phyloP scores from a whole-genome alignment of 2,113 vertebrate species.

The Lamprotornis superbus region DNA sequence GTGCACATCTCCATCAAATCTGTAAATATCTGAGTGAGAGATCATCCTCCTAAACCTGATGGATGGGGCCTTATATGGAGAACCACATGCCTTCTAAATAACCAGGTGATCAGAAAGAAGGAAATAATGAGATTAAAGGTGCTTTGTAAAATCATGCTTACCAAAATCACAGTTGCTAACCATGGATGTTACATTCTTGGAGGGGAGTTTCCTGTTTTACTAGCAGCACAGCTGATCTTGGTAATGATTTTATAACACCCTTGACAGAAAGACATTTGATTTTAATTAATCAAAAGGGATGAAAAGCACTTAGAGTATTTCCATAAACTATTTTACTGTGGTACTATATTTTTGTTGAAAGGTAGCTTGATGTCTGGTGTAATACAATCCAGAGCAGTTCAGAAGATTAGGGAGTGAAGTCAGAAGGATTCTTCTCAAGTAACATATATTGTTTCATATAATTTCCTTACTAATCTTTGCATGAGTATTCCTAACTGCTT shows the following conservation, averaged over 20 bases:
- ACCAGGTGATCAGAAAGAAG: neutral
- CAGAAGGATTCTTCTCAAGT: neutral
- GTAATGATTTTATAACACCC: neutral
- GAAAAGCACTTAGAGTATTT: neutral
- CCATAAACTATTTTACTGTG: neutral
- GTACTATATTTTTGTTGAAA: neutral
- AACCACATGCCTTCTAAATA: neutral
- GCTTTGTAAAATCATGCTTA: neutral
- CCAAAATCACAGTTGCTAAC: neutral
- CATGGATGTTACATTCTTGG: neutral
- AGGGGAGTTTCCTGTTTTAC: rapidly evolving
- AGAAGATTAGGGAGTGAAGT: neutral
- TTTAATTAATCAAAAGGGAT: neutral
- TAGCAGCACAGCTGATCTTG: neutral
- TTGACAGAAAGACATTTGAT: neutral
- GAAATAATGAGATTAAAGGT: neutral
- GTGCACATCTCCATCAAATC: neutral
- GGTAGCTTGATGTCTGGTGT: neutral
- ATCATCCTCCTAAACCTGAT: neutral
- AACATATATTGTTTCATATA: neutral
- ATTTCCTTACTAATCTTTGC: neutral
- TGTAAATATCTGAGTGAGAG: neutral
- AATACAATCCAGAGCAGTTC: neutral
- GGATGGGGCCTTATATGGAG: neutral
- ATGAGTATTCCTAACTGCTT: neutral